These are phyloP conservation scores for Platyrinchus mystaceus DNA, from an alignment of 2,797 vertebrate genomes.

Conservation along the genomic window DNA sequence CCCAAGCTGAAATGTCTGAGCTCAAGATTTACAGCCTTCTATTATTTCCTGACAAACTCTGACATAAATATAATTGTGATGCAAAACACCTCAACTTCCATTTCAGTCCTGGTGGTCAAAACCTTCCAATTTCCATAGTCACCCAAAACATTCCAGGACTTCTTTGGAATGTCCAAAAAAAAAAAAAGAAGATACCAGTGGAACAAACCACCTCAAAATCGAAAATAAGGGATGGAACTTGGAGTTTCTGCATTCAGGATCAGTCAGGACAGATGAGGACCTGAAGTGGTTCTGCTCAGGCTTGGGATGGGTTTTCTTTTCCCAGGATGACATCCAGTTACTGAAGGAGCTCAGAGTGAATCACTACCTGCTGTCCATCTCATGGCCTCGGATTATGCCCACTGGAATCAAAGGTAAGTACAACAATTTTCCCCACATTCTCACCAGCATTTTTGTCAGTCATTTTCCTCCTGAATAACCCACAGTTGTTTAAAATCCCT, in stretches of 20 bases:
- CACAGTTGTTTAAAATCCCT: neutral
- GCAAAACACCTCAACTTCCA: neutral
- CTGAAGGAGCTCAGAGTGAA: conserved; percentile 87
- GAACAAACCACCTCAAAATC: neutral
- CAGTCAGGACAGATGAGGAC: neutral
- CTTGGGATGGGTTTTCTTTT: neutral
- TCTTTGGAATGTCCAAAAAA: neutral
- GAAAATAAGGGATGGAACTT: neutral
- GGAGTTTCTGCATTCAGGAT: neutral
- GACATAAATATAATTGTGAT: neutral
- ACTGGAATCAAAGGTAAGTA: conserved; percentile 88
- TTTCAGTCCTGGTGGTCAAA: neutral
- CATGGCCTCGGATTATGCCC: conserved; percentile 91
- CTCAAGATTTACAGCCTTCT: neutral
- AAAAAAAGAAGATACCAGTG: neutral
- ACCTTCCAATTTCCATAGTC: neutral
- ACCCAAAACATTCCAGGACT: neutral
- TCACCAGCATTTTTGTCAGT: neutral
- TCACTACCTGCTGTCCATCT: conserved; percentile 92
- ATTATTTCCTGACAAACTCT: neutral
- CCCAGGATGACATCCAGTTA: conserved; percentile 86
- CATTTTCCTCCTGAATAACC: neutral
- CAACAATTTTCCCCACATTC: neutral
- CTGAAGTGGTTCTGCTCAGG: neutral
- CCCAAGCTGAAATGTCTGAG: neutral